These are phyloP conservation scores for Melipona bicolor DNA, from an alignment of 2,888 invertebrate genomes.

Conservation along the genomic window DNA sequence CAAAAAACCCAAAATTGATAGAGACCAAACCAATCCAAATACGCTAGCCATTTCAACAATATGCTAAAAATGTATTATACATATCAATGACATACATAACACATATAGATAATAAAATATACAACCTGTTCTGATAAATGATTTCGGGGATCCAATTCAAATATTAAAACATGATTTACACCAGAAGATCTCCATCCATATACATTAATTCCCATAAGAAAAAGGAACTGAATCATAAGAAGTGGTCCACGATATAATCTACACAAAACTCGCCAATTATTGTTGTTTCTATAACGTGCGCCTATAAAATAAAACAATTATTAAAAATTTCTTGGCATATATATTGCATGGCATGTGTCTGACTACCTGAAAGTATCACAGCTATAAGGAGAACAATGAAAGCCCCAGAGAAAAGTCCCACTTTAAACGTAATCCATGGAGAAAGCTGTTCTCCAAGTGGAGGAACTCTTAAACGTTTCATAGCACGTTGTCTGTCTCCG, in stretches of 20 bases:
- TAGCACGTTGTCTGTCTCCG: constrained; percentile 93
- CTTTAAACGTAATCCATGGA: constrained; percentile 93
- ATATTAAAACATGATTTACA: constrained; percentile 98
- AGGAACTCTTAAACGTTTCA: constrained; percentile 94
- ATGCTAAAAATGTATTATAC: constrained; percentile 86
- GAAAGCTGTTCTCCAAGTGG: constrained; percentile 93
- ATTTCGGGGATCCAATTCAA: constrained; percentile 97
- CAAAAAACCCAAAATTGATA: constrained; percentile 94
- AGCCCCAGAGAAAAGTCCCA: constrained; percentile 93
- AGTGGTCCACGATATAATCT: constrained; percentile 97
- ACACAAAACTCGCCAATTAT: constrained; percentile 89
- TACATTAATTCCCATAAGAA: constrained; percentile 97
- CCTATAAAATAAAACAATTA: constrained; percentile 47
- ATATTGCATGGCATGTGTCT: neutral
- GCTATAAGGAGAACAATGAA: constrained; percentile 91
- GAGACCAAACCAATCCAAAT: constrained; percentile 97
- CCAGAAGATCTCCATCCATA: constrained; percentile 99
- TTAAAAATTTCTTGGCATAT: neutral
- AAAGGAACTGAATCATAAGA: constrained; percentile 95
- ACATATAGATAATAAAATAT: neutral
- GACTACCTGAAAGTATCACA: constrained; percentile 89
- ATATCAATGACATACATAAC: neutral
- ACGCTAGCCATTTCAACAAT: constrained; percentile 97
- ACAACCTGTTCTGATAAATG: constrained; percentile 93
- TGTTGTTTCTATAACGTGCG: constrained; percentile 59